These are phyloP conservation scores for Apocheima hispidaria DNA, from an alignment of 2,888 invertebrate species.

Conservation along the genomic window DNA sequence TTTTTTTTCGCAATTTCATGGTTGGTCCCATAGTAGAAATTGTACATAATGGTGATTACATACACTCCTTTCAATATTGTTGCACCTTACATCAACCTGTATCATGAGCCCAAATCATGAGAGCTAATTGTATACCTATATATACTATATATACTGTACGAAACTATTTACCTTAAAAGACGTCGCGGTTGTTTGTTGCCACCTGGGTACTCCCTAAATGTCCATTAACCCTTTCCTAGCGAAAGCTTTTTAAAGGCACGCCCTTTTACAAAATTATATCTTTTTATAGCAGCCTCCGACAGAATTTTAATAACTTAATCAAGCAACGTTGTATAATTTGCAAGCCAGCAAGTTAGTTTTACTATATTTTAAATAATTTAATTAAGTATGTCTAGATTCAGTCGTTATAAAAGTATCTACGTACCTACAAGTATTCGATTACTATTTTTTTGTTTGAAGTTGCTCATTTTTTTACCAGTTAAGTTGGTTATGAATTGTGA, in stretches of 20 bases:
- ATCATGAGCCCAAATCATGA: too few relatives aligned
- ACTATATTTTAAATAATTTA: not conserved
- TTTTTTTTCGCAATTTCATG: too few relatives aligned
- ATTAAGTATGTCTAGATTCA: conserved; percentile 10
- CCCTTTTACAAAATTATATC: conserved; percentile 34
- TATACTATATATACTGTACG: not conserved
- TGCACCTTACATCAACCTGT: too few relatives aligned
- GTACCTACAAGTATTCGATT: not conserved
- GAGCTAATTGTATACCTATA: not conserved
- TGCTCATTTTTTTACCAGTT: too few relatives aligned
- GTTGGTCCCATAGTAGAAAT: too few relatives aligned
- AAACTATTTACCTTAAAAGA: conserved; percentile 24
- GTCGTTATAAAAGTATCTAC: not conserved
- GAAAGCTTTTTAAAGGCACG: conserved; percentile 29
- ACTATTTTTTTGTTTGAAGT: not conserved
- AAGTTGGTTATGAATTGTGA: too few relatives aligned
- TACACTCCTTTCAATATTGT: too few relatives aligned
- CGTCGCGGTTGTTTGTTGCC: conserved; percentile 27
- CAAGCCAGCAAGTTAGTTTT: conserved; percentile 9
- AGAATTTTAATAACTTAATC: conserved; percentile 39
- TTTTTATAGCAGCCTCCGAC: conserved; percentile 31
- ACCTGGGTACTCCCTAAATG: conserved; percentile 52
- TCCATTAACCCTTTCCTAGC: conserved; percentile 53
- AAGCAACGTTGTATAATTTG: conserved; percentile 9
- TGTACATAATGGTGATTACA: too few relatives aligned